Percentiles rank a stretch among this genome's conserved stretches.
These are phyloP conservation scores for Papilio demoleus DNA, from an alignment of 2,888 invertebrate genomes.

Conservation along the genomic window DNA sequence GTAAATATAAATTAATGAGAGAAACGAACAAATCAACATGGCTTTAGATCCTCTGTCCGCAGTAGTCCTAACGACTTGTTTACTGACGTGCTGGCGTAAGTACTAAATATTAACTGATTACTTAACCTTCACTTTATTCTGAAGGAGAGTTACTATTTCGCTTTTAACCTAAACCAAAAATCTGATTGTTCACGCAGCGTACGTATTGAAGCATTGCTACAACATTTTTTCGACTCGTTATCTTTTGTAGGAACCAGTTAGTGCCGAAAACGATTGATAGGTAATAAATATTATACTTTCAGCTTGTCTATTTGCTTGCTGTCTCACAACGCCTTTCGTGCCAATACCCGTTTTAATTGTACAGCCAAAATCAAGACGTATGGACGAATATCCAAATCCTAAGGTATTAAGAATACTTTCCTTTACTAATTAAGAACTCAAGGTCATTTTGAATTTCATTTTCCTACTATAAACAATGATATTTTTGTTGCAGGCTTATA, in stretches of 20 bases:
- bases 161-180: no score
- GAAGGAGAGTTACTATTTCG: no score
- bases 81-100: conserved; percentile 70
- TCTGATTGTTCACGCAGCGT: no score
- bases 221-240: no score
- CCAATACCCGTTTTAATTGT: conserved; percentile 59
- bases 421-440: neutral
- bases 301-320: conserved; percentile 66
- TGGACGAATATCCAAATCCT: conserved; percentile 23
- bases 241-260: no score
- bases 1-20: conserved; percentile 26
- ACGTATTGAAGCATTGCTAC: no score
- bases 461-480: neutral
- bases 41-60: conserved; percentile 59
- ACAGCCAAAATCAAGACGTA: conserved; percentile 42
- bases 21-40: conserved; percentile 40
- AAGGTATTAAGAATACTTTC: conserved; percentile 29
- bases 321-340: conserved; percentile 55
- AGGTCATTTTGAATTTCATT: neutral
- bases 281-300: conserved; percentile 30
- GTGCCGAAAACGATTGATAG: no score
- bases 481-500: conserved; percentile 24
- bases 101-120: conserved; percentile 39
- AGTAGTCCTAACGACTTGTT: conserved; percentile 60
- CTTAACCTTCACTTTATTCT: neutral